Conservation (phyloP, 2,113 vertebrate genomes). For the Periophthalmodon schlosseri region DNA sequence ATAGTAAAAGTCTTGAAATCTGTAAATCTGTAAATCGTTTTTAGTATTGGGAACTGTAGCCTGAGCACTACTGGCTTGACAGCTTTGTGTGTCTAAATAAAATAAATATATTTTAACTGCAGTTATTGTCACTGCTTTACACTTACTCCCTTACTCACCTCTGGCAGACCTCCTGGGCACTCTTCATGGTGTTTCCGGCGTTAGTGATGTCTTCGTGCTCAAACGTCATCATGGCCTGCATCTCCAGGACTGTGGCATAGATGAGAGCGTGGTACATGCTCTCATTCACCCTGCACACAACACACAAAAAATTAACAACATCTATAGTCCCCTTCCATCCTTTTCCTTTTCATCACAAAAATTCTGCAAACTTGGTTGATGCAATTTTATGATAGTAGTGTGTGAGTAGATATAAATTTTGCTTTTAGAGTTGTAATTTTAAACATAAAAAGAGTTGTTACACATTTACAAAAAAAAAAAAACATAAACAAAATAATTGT, state of each 20-base stretch:
- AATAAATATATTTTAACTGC: too few relatives aligned
- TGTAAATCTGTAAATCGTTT: too few relatives aligned
- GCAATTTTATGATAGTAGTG: too few relatives aligned
- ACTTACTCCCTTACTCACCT: conserved; percentile 61
- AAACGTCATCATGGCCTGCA: conserved; percentile 89
- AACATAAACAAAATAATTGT: neutral
- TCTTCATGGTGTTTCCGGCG: conserved; percentile 83
- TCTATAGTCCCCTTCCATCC: neutral
- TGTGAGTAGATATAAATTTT: neutral
- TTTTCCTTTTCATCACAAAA: neutral
- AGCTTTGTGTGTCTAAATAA: too few relatives aligned
- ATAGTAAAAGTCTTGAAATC: too few relatives aligned
- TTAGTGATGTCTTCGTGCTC: conserved; percentile 81
- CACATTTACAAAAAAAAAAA: neutral
- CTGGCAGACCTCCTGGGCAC: conserved; percentile 82
- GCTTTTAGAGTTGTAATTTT: neutral
- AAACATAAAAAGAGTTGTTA: neutral
- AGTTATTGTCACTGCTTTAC: too few relatives aligned
- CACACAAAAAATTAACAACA: neutral
- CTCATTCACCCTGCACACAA: conserved; percentile 66
- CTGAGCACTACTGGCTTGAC: too few relatives aligned
- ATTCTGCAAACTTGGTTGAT: neutral
- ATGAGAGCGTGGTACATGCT: conserved; percentile 86
- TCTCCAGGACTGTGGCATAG: conserved; percentile 83
- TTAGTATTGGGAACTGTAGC: too few relatives aligned